Conservation (phyloP, 2,113 vertebrate species). For the Proteles cristata region DNA sequence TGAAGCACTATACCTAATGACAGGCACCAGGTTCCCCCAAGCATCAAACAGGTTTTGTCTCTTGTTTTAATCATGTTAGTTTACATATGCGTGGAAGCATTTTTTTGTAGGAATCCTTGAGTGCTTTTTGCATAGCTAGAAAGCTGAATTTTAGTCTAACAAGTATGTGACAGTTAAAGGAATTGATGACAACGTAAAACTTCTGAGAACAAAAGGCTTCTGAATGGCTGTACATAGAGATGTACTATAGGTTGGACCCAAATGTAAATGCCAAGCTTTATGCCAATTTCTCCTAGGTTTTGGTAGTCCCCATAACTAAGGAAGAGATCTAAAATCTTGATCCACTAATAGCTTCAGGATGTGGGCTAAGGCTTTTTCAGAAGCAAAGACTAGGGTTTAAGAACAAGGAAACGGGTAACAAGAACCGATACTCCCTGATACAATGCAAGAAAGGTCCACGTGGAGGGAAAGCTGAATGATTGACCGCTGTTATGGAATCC, state of each 20-base stretch:
- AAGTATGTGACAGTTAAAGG: background rate
- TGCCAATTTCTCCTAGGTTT: background rate
- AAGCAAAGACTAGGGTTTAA: background rate
- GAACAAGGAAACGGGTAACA: background rate
- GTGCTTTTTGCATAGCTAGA: background rate
- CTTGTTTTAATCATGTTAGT: background rate
- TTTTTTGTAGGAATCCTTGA: background rate
- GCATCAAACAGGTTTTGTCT: background rate
- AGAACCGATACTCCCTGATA: background rate
- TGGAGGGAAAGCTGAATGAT: background rate
- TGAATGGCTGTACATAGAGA: background rate
- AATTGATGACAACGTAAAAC: background rate
- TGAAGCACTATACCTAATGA: background rate
- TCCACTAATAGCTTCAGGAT: background rate
- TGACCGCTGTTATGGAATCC: background rate
- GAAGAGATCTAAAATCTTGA: background rate
- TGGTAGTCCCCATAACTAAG: background rate
- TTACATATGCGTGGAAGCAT: background rate
- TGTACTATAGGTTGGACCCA: background rate
- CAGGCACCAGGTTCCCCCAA: background rate
- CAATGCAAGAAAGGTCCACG: background rate
- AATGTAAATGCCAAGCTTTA: background rate
- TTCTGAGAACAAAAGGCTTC: background rate
- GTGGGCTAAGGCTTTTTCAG: background rate
- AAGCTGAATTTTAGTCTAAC: background rate